These are phyloP conservation scores for Hippopotamyrus pictus DNA, from an alignment of 2,797 vertebrate species.

Conservation along the genomic window DNA sequence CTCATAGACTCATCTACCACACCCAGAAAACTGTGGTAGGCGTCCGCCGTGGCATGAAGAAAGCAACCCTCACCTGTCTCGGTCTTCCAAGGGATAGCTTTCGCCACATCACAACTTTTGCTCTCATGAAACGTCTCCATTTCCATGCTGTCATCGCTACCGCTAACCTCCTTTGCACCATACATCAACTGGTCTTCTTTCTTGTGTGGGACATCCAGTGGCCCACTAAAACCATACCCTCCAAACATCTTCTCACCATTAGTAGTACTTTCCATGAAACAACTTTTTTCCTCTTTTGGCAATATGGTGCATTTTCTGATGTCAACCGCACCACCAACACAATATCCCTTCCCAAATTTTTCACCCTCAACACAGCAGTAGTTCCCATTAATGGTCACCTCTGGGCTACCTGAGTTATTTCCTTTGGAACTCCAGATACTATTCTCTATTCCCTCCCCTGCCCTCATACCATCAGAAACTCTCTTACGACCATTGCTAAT, in stretches of 20 bases:
- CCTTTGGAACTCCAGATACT: conserved; percentile 68
- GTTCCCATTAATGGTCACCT: conserved; percentile 52
- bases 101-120: conserved; percentile 58
- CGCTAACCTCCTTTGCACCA: conserved; percentile 61
- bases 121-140: conserved; percentile 48
- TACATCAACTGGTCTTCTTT: conserved; percentile 71
- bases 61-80: conserved; percentile 57
- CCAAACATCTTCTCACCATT: conserved; percentile 53
- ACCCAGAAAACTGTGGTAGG: conserved; percentile 64
- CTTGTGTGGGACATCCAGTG: conserved; percentile 58
- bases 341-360: conserved; percentile 65
- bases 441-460: conserved; percentile 60
- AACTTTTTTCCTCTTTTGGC: conserved; percentile 68
- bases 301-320: conserved; percentile 61
- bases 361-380: conserved; percentile 65
- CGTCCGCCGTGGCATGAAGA: conserved; percentile 56
- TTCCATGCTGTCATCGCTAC: conserved; percentile 46
- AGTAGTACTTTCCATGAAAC: conserved; percentile 58
- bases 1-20: conserved; percentile 62
- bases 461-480: conserved; percentile 57
- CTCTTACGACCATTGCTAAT: conserved; percentile 58
- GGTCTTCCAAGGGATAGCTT: conserved; percentile 62
- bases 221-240: conserved; percentile 60
- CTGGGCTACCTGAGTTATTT: conserved; percentile 67
- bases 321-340: conserved; percentile 62